A percentile compares a stretch with the other conserved stretches of the same genome.
Evolutionary conservation across 2,797 vertebrate genomes (phyloP).

Genomic region (Syncerus caffer): DNA sequence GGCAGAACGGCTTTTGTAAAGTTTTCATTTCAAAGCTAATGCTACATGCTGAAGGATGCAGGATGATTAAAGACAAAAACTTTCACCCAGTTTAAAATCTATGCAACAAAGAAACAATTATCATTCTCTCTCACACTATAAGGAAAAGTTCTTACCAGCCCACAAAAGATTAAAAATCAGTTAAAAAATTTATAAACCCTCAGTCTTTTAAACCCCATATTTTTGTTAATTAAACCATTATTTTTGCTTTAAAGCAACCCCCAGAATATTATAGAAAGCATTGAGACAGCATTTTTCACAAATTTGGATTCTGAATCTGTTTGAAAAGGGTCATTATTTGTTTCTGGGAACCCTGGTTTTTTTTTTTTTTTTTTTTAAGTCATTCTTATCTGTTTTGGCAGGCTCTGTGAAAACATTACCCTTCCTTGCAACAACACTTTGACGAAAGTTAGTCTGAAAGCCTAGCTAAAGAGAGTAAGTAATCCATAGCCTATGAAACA

Average conservation of each 20-base stretch:
- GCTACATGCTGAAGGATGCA: not conserved
- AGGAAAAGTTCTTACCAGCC: not conserved
- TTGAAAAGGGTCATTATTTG: slow-evolving; percentile 37
- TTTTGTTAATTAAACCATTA: slow-evolving; percentile 24
- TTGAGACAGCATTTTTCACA: not conserved
- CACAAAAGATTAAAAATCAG: slow-evolving; percentile 5
- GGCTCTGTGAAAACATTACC: slow-evolving; percentile 29
- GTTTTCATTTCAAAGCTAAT: not conserved
- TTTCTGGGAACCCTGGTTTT: slow-evolving; percentile 30
- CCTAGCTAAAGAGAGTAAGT: slow-evolving; percentile 2
- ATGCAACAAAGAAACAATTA: not conserved
- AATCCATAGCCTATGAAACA: not conserved
- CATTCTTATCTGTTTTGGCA: slow-evolving; percentile 49
- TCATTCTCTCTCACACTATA: not conserved
- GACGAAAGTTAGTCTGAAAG: slow-evolving; percentile 22
- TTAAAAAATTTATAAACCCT: not conserved
- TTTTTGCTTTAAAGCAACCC: slow-evolving; percentile 25
- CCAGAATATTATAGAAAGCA: not conserved
- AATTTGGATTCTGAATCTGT: slow-evolving; percentile 19
- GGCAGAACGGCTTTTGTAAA: not conserved
- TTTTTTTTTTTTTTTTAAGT: not conserved
- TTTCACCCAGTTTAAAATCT: not conserved
- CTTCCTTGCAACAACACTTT: not conserved
- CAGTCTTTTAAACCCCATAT: not conserved
- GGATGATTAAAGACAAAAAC: not conserved